Percentiles rank a stretch among this genome's conserved stretches.
Conservation (phyloP, 2,888 invertebrate genomes). For the Portevinia maculata region DNA sequence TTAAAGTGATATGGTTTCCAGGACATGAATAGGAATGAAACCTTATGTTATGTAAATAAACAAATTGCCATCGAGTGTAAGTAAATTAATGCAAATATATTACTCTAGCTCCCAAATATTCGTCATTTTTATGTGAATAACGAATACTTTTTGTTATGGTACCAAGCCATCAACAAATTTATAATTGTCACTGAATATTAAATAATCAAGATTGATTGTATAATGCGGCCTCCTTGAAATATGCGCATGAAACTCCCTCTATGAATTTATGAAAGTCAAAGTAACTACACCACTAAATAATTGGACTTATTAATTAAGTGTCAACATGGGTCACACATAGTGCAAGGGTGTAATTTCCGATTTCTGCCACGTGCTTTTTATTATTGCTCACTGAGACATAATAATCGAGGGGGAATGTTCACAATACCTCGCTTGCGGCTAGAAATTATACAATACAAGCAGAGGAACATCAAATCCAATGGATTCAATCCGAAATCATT, state of each 20-base stretch:
- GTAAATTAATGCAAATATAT: too few species aligned
- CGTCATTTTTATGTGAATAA: too few species aligned
- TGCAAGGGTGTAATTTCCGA: conserved; percentile 65
- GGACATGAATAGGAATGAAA: too few species aligned
- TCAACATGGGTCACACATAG: conserved; percentile 22
- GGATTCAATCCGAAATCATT: conserved; percentile 9
- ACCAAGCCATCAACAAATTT: neutral
- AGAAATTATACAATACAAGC: conserved; percentile 9
- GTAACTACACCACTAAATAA: conserved; percentile 19
- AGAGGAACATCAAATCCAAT: conserved; percentile 34
- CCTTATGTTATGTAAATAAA: too few species aligned
- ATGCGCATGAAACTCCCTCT: neutral
- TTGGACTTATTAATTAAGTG: conserved; percentile 16
- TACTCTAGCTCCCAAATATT: too few species aligned
- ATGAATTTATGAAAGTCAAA: conserved; percentile 49
- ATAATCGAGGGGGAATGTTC: conserved; percentile 41
- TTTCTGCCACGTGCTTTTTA: conserved; percentile 62
- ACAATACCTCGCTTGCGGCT: conserved; percentile 63
- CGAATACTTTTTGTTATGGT: too few species aligned
- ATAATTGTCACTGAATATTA: conserved; percentile 56
- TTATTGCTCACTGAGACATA: conserved; percentile 44
- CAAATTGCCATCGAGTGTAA: too few species aligned
- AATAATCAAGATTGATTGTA: conserved; percentile 55
- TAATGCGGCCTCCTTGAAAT: neutral
- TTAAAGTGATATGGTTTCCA: too few species aligned